Base-by-base conservation (phyloP, 92 coral and sea anemone genomes). In the Parazoanthus swiftii region DNA sequence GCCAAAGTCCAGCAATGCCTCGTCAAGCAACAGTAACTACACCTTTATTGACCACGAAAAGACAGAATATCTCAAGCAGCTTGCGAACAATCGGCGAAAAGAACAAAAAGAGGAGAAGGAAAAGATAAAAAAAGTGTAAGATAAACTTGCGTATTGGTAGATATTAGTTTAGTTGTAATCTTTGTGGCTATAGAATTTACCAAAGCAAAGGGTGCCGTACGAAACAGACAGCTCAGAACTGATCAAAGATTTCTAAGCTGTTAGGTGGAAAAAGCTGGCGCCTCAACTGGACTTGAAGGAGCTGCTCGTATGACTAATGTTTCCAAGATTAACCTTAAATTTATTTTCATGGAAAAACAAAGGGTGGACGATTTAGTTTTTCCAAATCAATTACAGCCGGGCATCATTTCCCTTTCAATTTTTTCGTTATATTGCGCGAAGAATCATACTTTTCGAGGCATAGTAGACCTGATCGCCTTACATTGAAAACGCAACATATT, bases 41-140 rank as follows among this genome's bases (percentile, higher is more conserved):
- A 95, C 98, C 8, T 90, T 93, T 94, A 95, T 95, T 82, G 98
- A 95, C 76, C 96, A 95, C 86, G 92, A 93, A 42, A 92, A 91
- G 35, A 95, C 98, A 1, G 81, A 86, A 59, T 89, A 93, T n/a
- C 89, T 95, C 43, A 89, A 89, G 75, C 94, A 95, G 67, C 93
- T 95, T 11, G 98, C 96, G 11, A 90, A 90, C 77, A 83, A 84
- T 48, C 87, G 87, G 48, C 77, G 50, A 44, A 84, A 51, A 56
- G 87, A 71, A 72, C 87, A 84, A 33, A 73, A 84, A 21, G 87
- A 72, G 4, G 43, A 54, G 66, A 51, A 84, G 51, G 87, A 72
- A 16, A 71, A 54, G 66, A 25, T 66, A 72, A 84, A 72, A 14
- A 5, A 43, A 18, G 43, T 72, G 75, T 50, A 46, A 44, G 68